A percentile compares a stretch with the other conserved stretches of the same genome.
phyloP scores from a whole-genome alignment of 1,140 invertebrate genomes.

The Oncopodura yosiiana region DNA sequence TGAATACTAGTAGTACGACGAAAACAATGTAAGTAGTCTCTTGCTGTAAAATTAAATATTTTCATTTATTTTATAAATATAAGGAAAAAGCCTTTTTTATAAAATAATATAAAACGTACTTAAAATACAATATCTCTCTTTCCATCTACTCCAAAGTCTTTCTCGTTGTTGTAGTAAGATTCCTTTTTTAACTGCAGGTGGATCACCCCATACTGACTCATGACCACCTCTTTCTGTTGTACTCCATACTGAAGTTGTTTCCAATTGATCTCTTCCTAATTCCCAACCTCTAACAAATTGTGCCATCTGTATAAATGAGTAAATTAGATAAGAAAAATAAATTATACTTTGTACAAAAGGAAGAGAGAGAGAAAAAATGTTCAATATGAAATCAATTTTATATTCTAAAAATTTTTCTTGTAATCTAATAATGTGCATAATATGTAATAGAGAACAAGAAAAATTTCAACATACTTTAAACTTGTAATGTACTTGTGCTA shows the following conservation, averaged over 20 bases:
- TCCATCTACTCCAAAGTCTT: slow-evolving; percentile 57
- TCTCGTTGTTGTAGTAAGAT: slow-evolving; percentile 57
- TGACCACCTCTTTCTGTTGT: slow-evolving; percentile 4
- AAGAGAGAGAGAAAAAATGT: not conserved
- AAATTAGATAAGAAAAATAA: slow-evolving; percentile 1
- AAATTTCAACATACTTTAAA: not conserved
- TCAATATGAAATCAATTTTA: not conserved
- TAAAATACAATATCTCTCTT: slow-evolving; percentile 43
- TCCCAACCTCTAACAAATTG: slow-evolving; percentile 25
- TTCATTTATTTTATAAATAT: no score
- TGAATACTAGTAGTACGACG: slow-evolving; percentile 44
- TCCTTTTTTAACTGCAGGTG: slow-evolving; percentile 39
- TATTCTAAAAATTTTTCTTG: not conserved
- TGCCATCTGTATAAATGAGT: slow-evolving; percentile 18
- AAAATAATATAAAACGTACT: no score
- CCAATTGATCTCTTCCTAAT: slow-evolving; percentile 12
- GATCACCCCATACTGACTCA: slow-evolving; percentile 31
- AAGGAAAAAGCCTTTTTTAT: no score
- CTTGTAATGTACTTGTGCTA: no score
- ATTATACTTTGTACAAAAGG: not conserved
- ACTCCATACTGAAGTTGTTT: slow-evolving; percentile 6
- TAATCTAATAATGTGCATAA: not conserved
- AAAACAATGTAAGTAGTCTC: slow-evolving; percentile 60
- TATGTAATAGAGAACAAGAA: not conserved
- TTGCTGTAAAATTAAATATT: no score